phyloP scores from a whole-genome alignment of 2,113 vertebrate genomes.

The Cyprinus carpio region DNA sequence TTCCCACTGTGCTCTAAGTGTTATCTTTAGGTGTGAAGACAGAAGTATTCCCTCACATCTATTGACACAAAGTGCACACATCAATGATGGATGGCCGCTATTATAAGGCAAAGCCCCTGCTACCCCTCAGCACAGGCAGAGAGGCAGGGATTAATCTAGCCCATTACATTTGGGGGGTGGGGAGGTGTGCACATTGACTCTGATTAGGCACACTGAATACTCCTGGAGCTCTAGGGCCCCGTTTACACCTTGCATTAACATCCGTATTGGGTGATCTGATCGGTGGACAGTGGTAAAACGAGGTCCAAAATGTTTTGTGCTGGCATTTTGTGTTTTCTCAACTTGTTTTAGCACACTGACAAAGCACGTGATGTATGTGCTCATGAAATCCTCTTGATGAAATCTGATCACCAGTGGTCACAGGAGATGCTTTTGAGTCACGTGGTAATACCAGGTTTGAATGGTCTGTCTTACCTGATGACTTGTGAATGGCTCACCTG shows the following conservation, averaged over 20 bases:
- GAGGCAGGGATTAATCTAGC: constrained; percentile 54
- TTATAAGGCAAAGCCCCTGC: constrained; percentile 53
- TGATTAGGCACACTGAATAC: constrained; percentile 50
- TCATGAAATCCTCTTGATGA: background rate
- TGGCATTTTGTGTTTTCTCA: background rate
- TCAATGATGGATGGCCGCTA: constrained; percentile 59
- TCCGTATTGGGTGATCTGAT: constrained; percentile 7
- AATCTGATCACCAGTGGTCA: constrained; percentile 3
- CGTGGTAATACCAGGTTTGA: background rate
- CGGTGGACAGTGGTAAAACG: background rate
- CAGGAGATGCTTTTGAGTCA: background rate
- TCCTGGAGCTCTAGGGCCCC: constrained; percentile 38
- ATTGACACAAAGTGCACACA: constrained; percentile 53
- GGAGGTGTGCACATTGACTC: constrained; percentile 39
- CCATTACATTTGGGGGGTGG: constrained; percentile 44
- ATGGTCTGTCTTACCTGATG: background rate
- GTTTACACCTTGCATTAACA: constrained; percentile 15
- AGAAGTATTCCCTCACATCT: constrained; percentile 50
- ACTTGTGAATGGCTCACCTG: background rate
- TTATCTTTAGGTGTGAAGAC: constrained; percentile 46
- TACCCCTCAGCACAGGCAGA: constrained; percentile 43
- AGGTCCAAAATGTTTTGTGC: background rate
- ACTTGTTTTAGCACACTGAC: background rate
- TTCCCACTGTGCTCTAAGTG: constrained; percentile 29
- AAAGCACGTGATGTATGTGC: background rate